Percentiles rank a stretch among this genome's conserved stretches.
phyloP scores from a whole-genome alignment of 2,797 vertebrate genomes.

The Tiaroga cobitis region DNA sequence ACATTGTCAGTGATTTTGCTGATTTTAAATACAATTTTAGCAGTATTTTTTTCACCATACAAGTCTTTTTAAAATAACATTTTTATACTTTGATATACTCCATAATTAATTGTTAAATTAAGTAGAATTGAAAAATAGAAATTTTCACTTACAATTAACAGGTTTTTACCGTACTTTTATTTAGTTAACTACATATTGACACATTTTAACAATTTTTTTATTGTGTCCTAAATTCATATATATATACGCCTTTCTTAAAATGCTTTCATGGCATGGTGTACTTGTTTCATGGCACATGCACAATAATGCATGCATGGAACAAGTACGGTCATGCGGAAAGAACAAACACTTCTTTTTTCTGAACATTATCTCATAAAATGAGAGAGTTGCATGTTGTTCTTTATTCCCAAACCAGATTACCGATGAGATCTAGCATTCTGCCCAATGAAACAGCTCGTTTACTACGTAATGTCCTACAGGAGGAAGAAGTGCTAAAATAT shows the following conservation, averaged over 20 bases:
- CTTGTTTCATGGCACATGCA: not conserved
- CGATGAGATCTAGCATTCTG: not conserved
- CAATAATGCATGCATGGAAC: not conserved
- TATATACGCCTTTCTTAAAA: not conserved
- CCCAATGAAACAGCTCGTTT: not conserved
- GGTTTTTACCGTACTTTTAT: not conserved
- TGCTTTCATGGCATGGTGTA: not conserved
- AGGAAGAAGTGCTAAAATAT: not conserved
- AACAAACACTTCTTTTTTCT: slow-evolving; percentile 1
- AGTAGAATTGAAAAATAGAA: not conserved
- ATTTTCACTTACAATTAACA: not conserved
- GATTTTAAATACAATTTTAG: too few species aligned
- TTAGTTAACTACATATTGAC: not conserved
- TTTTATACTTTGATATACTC: not conserved
- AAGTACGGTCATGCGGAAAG: not conserved
- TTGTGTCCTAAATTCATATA: not conserved
- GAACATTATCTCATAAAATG: slow-evolving; percentile 8
- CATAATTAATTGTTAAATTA: not conserved
- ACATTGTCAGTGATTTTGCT: not conserved
- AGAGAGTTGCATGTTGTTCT: not conserved
- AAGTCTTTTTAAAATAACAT: not conserved
- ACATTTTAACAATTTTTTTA: not conserved
- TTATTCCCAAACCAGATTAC: not conserved
- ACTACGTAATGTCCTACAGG: slow-evolving; percentile 17
- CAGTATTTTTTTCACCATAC: not conserved